Evolutionary conservation across 2,888 invertebrate species (phyloP).

Genomic region (Lasius platythorax): DNA sequence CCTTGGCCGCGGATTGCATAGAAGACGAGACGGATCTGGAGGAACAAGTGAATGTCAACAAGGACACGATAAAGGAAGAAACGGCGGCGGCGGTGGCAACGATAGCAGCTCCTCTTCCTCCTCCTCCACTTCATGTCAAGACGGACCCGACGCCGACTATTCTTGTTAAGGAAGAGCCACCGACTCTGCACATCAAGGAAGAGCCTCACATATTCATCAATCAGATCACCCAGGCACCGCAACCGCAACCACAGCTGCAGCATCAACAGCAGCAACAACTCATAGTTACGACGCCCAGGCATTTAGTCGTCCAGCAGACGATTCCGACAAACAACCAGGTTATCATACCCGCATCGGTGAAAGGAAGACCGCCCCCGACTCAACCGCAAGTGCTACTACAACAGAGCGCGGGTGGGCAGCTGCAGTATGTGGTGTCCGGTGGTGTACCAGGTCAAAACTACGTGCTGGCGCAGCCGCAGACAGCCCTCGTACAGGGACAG

Average conservation of each 20-base stretch:
- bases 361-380: constrained; percentile 77
- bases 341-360: constrained; percentile 81
- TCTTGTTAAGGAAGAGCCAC: constrained; percentile 67
- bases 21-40: constrained; percentile 91
- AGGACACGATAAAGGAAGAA: constrained; percentile 76
- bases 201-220: constrained; percentile 70
- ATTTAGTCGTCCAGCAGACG: constrained; percentile 87
- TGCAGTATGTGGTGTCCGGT: constrained; percentile 87
- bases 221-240: constrained; percentile 71
- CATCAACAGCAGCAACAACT: constrained; percentile 84
- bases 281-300: constrained; percentile 85
- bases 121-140: constrained; percentile 44
- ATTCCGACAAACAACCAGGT: constrained; percentile 82
- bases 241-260: constrained; percentile 75
- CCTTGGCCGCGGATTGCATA: constrained; percentile 93
- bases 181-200: constrained; percentile 51
- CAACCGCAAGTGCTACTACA: constrained; percentile 83
- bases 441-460: constrained; percentile 88
- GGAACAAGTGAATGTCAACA: constrained; percentile 79
- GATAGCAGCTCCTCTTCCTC: constrained; percentile 49
- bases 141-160: constrained; percentile 22
- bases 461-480: constrained; percentile 90
- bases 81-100: constrained; percentile 32
- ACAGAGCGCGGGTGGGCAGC: constrained; percentile 85
- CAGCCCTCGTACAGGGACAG: constrained; percentile 88